Evolutionary conservation across 2,113 vertebrate genomes (phyloP), one percentile per base, ranked within the genome.

Genomic region (Nibea albiflora): DNA sequence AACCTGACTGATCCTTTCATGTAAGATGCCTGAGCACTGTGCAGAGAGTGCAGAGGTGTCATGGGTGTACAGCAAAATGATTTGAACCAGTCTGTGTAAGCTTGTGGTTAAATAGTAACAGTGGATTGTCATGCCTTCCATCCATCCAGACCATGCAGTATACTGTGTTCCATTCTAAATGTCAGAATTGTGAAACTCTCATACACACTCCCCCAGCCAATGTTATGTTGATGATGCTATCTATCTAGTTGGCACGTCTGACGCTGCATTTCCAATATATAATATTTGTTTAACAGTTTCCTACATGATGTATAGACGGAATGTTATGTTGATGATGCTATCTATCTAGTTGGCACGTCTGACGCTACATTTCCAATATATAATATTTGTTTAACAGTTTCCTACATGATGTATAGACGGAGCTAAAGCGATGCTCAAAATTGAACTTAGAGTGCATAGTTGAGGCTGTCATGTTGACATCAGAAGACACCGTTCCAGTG

Each of bases 61-160:
- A 12, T 47, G 47, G 14, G 15, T 22, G 28, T 31, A 82, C 4
- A 11, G 35, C 47, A 44, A 16, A 57, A 58, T 10, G 0, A 68
- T 77, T 71, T 69, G 24, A 73, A 61, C 70, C 56, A 50, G 66
- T 80, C 57, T 70, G 19, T 76, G 62, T 80, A 78, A 74, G 80
- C 80, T 81, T 68, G 72, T 78, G 62, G 68, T 85, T 49, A 31
- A 66, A 49, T 65, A 57, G 68, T 82, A 61, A 46, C 53, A 39
- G 66, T 84, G 47, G 53, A 58, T 61, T 2, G 56, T 5, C 26
- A 70, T 65, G 57, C 53, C 75, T 68, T 71, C 31, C 39, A 76
- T 78, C 71, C 75, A 67, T 57, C 56, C 58, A 78, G 52, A 63
- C 63, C 49, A 74, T 16, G 10, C 62, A 42, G 11, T 49, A 17